Percentiles rank a stretch among this genome's conserved stretches.
Evolutionary conservation across 2,113 vertebrate genomes (phyloP).

Genomic region (Casuarius casuarius): DNA sequence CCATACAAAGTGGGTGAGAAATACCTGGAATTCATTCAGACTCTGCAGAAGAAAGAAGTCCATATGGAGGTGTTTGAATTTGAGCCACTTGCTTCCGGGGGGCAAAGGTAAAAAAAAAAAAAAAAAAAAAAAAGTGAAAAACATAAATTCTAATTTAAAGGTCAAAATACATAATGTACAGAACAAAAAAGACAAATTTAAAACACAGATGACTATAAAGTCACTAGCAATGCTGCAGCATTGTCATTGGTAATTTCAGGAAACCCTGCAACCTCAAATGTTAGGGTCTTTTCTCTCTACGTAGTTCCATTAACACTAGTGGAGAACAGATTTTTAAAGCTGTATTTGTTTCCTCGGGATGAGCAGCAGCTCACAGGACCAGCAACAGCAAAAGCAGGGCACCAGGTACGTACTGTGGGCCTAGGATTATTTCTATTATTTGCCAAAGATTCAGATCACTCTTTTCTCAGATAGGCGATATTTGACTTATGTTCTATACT

Average conservation of each 20-base stretch:
- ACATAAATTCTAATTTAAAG: neutral
- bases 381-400: too few relatives aligned
- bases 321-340: neutral
- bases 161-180: too few relatives aligned
- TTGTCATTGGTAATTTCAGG: neutral
- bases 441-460: neutral
- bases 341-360: neutral
- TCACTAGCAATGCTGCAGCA: too few relatives aligned
- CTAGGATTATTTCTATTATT: neutral
- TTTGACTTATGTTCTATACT: neutral
- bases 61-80: constrained; percentile 76
- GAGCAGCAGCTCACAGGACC: neutral
- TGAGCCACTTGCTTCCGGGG: constrained; percentile 76
- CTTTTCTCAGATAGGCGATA: neutral
- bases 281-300: neutral
- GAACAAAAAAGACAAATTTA: neutral
- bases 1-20: constrained; percentile 84
- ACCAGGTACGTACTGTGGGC: neutral
- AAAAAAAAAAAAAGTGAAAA: neutral
- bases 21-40: constrained; percentile 84
- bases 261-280: neutral
- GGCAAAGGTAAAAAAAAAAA: constrained; percentile 76
- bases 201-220: neutral
- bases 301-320: rapidly evolving
- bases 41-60: constrained; percentile 63